A percentile compares a stretch with the other conserved stretches of the same genome.
phyloP scores from a whole-genome alignment of 2,888 invertebrate genomes.

The Tenthredo notha region DNA sequence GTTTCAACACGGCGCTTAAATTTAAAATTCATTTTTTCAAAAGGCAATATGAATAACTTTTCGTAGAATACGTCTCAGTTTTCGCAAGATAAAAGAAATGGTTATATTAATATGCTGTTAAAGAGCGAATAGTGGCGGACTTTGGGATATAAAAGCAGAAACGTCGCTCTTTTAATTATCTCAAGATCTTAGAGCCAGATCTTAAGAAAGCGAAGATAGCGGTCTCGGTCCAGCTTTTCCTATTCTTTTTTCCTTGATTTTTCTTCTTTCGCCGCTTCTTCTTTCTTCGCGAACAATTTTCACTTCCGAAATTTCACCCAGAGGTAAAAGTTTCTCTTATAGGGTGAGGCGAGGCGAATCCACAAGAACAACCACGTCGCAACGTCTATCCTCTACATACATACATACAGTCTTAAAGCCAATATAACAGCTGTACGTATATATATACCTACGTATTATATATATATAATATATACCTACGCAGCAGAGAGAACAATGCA shows the following conservation, averaged over 20 bases:
- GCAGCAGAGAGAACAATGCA: not conserved
- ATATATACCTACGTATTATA: not conserved
- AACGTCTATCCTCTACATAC: not conserved
- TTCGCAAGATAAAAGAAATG: not conserved
- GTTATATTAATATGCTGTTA: not conserved
- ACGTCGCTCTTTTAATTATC: conserved; percentile 4
- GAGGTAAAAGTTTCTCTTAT: not conserved
- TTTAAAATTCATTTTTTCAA: too few relatives aligned
- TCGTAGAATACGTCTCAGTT: not conserved
- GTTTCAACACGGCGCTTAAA: too few relatives aligned
- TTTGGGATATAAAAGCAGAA: not conserved
- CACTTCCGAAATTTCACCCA: not conserved
- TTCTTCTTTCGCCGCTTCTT: not conserved
- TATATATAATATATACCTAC: not conserved
- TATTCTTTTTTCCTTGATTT: conserved; percentile 10
- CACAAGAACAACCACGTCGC: not conserved
- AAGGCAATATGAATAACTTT: too few relatives aligned
- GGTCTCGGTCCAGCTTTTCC: not conserved
- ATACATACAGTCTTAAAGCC: not conserved
- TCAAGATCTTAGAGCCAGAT: not conserved
- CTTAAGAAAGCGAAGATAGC: not conserved
- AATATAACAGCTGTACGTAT: not conserved
- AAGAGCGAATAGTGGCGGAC: not conserved
- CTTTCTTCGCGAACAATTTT: not conserved
- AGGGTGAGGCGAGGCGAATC: not conserved